Evolutionary conservation across 2,888 invertebrate species (phyloP), one percentile per base, ranked within the genome.

Genomic region (Amblyjoppa fuscipennis): DNA sequence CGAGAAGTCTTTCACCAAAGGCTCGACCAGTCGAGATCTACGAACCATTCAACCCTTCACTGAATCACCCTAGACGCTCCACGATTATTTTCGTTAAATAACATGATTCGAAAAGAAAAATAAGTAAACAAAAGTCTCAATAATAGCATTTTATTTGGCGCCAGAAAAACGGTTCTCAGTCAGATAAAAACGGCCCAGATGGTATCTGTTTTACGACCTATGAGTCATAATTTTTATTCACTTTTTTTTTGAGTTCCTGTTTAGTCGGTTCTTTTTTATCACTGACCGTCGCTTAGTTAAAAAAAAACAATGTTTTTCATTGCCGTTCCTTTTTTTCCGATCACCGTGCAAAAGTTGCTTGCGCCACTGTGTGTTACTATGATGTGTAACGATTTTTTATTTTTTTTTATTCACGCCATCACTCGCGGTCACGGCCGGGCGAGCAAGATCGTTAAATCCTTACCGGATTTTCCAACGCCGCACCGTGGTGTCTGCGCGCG

Each of bases 371-470:
- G 56, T 20, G 31, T 56, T 64, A 53, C 45, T 59, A 68, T 20
- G 66, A 70, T 70, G 49, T 66, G 79, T 79, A 82, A 85, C 70
- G 79, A 77, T 61, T 75, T 75, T 84, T 77, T 20, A 20, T 20
- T 73, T 64, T 66, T 45, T 20, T 31, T 75, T 53, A 51, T 64
- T 34, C 6, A 31, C 64, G 16, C 20, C 77, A 53, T 53, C 41
- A 45, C 53, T 71, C 76, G 70, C 53, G 81, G 76, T 77, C 74
- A 78, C 51, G 66, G 51, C 64, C 25, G 78, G 69, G 56, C 66
- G 53, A 82, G 53, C 69, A 56, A 59, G 78, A 82, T 82, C 85
- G 85, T 82, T 85, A 85, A 85, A 85, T 78, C 78, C 78, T 85
- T 38, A 75, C 78, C 64, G 79, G 73, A 75, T 85, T 85, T 82